phyloP scores from a whole-genome alignment of 2,888 invertebrate species.

The Clanis bilineata region DNA sequence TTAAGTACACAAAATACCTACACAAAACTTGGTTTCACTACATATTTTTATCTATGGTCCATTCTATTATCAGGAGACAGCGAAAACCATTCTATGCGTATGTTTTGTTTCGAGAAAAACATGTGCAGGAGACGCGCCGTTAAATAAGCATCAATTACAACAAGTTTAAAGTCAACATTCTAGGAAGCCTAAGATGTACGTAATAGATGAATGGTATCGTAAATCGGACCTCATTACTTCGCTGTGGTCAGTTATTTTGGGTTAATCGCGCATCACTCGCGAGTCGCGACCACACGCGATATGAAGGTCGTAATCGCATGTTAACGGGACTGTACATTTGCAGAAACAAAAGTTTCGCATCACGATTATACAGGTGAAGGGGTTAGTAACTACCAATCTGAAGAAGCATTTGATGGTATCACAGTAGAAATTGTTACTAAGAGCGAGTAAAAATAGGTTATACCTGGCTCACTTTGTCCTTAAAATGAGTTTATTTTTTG shows the following conservation, averaged over 20 bases:
- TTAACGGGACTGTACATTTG: not conserved
- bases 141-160: not conserved
- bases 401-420: not conserved
- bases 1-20: too few species aligned
- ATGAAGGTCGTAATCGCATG: constrained; percentile 6
- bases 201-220: not conserved
- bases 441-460: too few species aligned
- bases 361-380: not conserved
- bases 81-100: too few species aligned
- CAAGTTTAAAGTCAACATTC: not conserved
- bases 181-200: not conserved
- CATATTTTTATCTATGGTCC: too few species aligned
- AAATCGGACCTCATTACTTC: not conserved
- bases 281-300: constrained; percentile 14
- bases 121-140: too few species aligned
- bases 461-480: too few species aligned
- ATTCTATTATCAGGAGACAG: too few species aligned
- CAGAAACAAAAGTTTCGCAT: not conserved
- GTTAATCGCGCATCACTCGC: constrained; percentile 17
- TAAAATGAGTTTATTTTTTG: too few species aligned
- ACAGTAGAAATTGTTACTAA: not conserved
- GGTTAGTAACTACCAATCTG: not conserved
- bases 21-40: too few species aligned
- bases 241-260: not conserved
- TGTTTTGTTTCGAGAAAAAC: too few species aligned